Percentiles rank a stretch among this genome's conserved stretches.
Conservation (phyloP, 2,888 invertebrate genomes). For the Trissolcus japonicus region DNA sequence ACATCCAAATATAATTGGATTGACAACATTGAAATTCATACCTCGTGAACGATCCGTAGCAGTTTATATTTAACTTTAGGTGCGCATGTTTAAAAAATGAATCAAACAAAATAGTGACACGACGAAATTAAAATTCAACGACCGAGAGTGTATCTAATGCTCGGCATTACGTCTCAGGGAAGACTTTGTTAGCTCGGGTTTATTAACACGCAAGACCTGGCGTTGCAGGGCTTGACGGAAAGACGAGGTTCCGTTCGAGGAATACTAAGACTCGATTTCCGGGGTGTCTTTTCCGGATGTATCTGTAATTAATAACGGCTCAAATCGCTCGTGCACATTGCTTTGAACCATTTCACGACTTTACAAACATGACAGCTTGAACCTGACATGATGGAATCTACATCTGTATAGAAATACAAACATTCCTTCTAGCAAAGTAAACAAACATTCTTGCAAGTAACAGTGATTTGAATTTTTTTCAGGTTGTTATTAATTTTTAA, state of each 20-base stretch:
- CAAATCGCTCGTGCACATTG: slow-evolving; percentile 3
- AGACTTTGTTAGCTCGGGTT: slow-evolving; percentile 60
- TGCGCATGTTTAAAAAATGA: slow-evolving; percentile 34
- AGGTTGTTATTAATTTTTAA: no score
- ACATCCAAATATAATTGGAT: slow-evolving; percentile 27
- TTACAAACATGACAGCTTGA: background rate
- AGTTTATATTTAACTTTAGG: slow-evolving; percentile 33
- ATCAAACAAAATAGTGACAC: slow-evolving; percentile 34
- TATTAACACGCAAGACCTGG: slow-evolving; percentile 57
- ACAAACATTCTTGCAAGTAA: no score
- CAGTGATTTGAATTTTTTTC: no score
- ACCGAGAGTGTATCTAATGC: slow-evolving; percentile 38
- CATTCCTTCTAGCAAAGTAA: background rate
- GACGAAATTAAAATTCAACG: slow-evolving; percentile 38
- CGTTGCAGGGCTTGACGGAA: slow-evolving; percentile 60
- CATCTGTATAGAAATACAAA: slow-evolving; percentile 15
- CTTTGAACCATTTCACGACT: slow-evolving; percentile 19
- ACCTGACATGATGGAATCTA: slow-evolving; percentile 1
- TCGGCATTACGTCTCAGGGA: slow-evolving; percentile 58
- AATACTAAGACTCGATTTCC: slow-evolving; percentile 67
- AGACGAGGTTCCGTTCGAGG: slow-evolving; percentile 60
- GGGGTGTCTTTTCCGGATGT: slow-evolving; percentile 50
- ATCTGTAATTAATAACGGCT: slow-evolving; percentile 41
- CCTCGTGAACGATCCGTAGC: slow-evolving; percentile 29
- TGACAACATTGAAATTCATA: slow-evolving; percentile 14